These are phyloP conservation scores for Hemibagrus wyckioides DNA, from an alignment of 2,113 vertebrate species.

Conservation along the genomic window DNA sequence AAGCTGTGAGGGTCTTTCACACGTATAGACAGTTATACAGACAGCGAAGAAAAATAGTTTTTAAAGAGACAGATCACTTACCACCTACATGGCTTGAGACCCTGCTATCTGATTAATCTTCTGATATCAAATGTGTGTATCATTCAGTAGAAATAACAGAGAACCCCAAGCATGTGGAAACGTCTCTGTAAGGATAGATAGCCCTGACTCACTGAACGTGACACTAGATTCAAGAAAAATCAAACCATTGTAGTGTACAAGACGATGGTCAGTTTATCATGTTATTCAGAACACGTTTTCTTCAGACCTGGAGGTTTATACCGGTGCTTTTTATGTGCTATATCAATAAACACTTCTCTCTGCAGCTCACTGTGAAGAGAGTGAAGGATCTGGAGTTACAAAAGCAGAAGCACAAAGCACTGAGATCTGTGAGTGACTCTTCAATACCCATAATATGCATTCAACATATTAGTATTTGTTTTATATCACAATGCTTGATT, in stretches of 20 bases:
- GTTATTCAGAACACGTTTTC: background rate
- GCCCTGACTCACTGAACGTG: background rate
- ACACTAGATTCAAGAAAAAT: background rate
- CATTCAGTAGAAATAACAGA: background rate
- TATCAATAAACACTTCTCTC: background rate
- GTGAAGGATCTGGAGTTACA: background rate
- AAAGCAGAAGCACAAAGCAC: background rate
- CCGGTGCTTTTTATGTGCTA: background rate
- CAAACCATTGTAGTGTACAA: background rate
- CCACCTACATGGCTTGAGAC: background rate
- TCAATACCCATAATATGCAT: background rate
- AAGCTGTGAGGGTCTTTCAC: background rate
- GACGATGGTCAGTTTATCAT: background rate
- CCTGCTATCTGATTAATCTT: background rate
- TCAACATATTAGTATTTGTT: background rate
- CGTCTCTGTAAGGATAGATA: background rate
- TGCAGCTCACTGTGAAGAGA: slow-evolving; percentile 22
- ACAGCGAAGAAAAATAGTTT: background rate
- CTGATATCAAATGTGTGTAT: background rate
- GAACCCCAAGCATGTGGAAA: background rate
- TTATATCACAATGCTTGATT: background rate
- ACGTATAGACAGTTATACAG: background rate
- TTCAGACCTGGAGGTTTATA: background rate
- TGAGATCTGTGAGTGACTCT: slow-evolving; percentile 10
- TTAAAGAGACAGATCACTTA: background rate